A percentile compares a stretch with the other conserved stretches of the same genome.
Evolutionary conservation across 1,140 invertebrate species (phyloP).

Genomic region (Samia ricini): DNA sequence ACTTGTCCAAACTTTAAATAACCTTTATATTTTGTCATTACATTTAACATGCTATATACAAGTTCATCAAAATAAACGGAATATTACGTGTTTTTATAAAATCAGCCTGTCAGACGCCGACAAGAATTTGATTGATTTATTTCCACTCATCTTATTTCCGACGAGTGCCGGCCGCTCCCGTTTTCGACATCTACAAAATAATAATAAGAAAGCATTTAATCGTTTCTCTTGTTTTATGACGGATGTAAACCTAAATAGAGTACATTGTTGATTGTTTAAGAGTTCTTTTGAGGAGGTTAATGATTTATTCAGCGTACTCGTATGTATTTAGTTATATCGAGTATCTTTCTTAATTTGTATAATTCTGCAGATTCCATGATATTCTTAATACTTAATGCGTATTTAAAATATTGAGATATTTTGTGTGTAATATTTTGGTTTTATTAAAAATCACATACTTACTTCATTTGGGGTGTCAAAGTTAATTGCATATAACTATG

Average conservation of each 20-base stretch:
- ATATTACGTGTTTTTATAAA: neutral
- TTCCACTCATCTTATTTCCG: slow-evolving; percentile 10
- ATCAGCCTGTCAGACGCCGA: slow-evolving; percentile 6
- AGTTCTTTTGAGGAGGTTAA: neutral
- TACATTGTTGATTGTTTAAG: neutral
- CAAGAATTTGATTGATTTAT: slow-evolving; percentile 10
- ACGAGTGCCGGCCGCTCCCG: neutral
- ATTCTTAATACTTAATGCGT: neutral
- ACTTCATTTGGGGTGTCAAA: neutral
- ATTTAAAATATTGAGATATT: neutral
- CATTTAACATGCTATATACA: neutral
- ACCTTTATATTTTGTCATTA: too few species aligned
- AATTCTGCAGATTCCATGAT: neutral
- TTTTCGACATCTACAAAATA: neutral
- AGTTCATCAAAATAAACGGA: neutral
- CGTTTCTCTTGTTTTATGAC: neutral
- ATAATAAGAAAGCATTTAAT: slow-evolving; percentile 7
- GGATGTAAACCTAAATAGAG: neutral
- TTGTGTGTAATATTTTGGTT: neutral
- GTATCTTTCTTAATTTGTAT: neutral
- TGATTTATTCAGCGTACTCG: neutral
- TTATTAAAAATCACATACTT: too few species aligned
- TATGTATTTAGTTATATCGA: neutral
- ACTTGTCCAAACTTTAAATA: too few species aligned
- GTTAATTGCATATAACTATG: neutral